phyloP scores from a whole-genome alignment of 1,140 invertebrate species.

The Apis florea region DNA sequence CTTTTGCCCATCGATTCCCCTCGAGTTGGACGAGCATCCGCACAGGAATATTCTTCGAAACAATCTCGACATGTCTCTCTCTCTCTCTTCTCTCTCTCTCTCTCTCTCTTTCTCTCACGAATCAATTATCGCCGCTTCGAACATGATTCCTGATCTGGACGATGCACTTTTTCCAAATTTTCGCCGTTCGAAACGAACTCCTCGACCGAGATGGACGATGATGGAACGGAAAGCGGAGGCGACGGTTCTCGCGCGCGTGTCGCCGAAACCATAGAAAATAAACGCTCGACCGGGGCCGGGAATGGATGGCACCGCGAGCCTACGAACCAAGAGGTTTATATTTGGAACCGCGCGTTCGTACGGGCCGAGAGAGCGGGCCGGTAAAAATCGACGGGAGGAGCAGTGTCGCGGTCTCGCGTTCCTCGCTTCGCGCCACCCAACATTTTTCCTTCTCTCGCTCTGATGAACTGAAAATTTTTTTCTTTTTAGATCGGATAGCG shows the following conservation, averaged over 20 bases:
- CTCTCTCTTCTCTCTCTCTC: background rate
- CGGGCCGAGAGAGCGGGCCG: slow-evolving; percentile 40
- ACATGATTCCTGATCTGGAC: no score
- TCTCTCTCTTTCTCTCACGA: no score
- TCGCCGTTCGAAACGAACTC: background rate
- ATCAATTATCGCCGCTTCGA: no score
- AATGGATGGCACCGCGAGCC: slow-evolving; percentile 64
- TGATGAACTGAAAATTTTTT: background rate
- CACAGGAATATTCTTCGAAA: slow-evolving; percentile 68
- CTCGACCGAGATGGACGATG: no score
- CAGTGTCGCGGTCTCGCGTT: no score
- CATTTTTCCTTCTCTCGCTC: background rate
- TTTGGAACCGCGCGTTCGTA: slow-evolving; percentile 71
- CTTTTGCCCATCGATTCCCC: slow-evolving; percentile 53
- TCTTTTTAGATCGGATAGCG: background rate
- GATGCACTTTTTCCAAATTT: background rate
- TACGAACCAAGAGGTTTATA: slow-evolving; percentile 73
- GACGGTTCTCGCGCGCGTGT: slow-evolving; percentile 65
- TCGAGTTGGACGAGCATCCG: slow-evolving; percentile 58
- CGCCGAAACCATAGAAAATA: slow-evolving; percentile 72
- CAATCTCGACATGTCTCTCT: slow-evolving; percentile 53
- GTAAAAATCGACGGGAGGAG: slow-evolving; percentile 67
- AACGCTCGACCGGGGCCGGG: slow-evolving; percentile 61
- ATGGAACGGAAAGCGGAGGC: slow-evolving; percentile 5
- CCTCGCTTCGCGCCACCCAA: slow-evolving; percentile 56